Evolutionary conservation across 2,113 vertebrate genomes (phyloP), one percentile per base, ranked within the genome.

Genomic region (Chlamydotis undulata): DNA sequence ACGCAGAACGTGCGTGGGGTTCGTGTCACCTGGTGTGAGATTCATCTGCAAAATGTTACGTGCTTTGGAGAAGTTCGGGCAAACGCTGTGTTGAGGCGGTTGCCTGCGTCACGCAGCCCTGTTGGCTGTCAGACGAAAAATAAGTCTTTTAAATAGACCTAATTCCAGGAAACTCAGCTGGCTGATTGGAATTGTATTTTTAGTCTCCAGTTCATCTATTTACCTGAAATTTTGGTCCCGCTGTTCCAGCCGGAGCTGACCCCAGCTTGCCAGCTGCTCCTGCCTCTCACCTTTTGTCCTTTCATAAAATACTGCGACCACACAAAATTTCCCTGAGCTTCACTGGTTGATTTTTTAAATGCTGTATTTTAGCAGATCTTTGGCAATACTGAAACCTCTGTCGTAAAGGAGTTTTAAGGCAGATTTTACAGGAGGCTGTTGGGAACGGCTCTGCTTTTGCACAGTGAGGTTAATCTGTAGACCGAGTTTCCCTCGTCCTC

Each of bases 111-210:
- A 22, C 6, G 55, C 49, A 50, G 86, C 55, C 23, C 55, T n/a
- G 19, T 57, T 33, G 26, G 56, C 71, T 76, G 63, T 65, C 50
- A 69, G 37, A 81, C 19, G 19, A 47, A 59, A 71, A 50, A 37
- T 3, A 47, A 39, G 13, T 73, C 63, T 77, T 63, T 88, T 68
- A 75, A 82, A 84, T 50, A 85, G 89, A 15, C 8, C 65, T 50
- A 28, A 67, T 92, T 93, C 83, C 70, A 76, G 86, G 93, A 90
- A 90, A 35, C 63, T 60, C 65, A 31, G 61, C 89, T 64, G 86
- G 52, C 56, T 85, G 57, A 19, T 73, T 41, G 68, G 70, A 85
- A 47, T 64, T 53, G n/a, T 73, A 85, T 79, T 94, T 96, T 86
- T 94, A 94, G 89, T 59, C 79, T 83, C 79, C 19, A 1, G 15